Evolutionary conservation across 1,140 invertebrate genomes (phyloP).

Genomic region (Drosophila asahinai): DNA sequence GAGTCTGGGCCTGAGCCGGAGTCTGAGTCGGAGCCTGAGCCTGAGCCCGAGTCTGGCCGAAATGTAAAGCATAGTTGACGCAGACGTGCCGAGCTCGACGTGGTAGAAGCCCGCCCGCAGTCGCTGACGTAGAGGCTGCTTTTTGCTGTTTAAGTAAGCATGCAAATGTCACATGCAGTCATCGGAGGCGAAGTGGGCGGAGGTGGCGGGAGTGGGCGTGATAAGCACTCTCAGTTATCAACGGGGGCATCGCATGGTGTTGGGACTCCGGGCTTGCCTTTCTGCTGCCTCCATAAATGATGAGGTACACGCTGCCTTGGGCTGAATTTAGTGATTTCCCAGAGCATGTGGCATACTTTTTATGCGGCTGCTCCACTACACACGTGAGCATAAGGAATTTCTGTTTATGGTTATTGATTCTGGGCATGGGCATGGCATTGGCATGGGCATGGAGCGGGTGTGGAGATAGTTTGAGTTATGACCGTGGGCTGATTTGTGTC

Average conservation of each 20-base stretch:
- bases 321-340: constrained; percentile 80
- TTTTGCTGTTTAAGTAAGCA: constrained; percentile 83
- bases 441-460: neutral
- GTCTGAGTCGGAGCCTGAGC: neutral
- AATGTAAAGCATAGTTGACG: constrained; percentile 57
- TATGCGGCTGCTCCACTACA: constrained; percentile 49
- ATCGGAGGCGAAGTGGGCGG: constrained; percentile 1
- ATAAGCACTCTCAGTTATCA: constrained; percentile 82
- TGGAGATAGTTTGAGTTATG: constrained; percentile 67
- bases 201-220: constrained; percentile 27
- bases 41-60: constrained; percentile 26
- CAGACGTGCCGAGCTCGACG: constrained; percentile 60
- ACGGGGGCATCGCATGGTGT: constrained; percentile 46
- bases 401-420: constrained; percentile 78
- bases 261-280: constrained; percentile 1
- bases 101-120: constrained; percentile 9
- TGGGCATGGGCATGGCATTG: constrained; percentile 7
- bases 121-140: constrained; percentile 42
- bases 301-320: constrained; percentile 61
- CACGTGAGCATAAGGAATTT: constrained; percentile 64
- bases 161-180: constrained; percentile 81
- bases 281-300: constrained; percentile 60
- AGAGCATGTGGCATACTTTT: constrained; percentile 79
- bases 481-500: constrained; percentile 63
- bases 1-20: neutral